Evolutionary conservation across 1,140 invertebrate genomes (phyloP).

Genomic region (Caenorhabditis tropicalis): DNA sequence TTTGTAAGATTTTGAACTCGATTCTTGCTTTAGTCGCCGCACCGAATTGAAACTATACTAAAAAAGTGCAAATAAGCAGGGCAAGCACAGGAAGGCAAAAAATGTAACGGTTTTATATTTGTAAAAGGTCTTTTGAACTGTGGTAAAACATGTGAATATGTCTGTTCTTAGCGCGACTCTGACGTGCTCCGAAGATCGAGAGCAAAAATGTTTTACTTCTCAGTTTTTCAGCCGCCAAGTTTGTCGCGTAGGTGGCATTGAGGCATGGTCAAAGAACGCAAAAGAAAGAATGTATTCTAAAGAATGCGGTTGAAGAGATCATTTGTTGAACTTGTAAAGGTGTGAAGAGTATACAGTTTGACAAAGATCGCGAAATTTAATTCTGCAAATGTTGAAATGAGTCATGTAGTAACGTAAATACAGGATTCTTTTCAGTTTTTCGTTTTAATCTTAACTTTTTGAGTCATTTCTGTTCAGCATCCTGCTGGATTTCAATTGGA

Average conservation of each 20-base stretch:
- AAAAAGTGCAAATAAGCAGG: constrained; percentile 15
- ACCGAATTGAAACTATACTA: background rate
- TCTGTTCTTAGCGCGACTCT: constrained; percentile 20
- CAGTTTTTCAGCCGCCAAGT: background rate
- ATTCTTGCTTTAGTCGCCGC: constrained; percentile 7
- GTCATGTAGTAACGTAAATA: background rate
- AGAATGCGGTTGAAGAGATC: background rate
- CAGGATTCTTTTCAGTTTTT: background rate
- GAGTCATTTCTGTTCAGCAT: background rate
- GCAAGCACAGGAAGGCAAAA: background rate
- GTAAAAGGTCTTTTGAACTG: constrained; percentile 40
- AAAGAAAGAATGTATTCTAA: background rate
- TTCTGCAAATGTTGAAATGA: background rate
- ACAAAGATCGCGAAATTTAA: background rate
- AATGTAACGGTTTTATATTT: constrained; percentile 16
- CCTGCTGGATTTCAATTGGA: no score
- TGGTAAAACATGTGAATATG: constrained; percentile 36
- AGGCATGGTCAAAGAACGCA: constrained; percentile 18
- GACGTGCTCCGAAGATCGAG: constrained; percentile 9
- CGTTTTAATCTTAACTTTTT: background rate
- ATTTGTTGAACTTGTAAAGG: background rate
- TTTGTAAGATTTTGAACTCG: constrained; percentile 23
- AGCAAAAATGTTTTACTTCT: background rate
- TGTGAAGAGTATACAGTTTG: background rate
- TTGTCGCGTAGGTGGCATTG: constrained; percentile 5